These are phyloP conservation scores for Oryctes rhinoceros DNA, from an alignment of 1,140 invertebrate species.

Conservation along the genomic window DNA sequence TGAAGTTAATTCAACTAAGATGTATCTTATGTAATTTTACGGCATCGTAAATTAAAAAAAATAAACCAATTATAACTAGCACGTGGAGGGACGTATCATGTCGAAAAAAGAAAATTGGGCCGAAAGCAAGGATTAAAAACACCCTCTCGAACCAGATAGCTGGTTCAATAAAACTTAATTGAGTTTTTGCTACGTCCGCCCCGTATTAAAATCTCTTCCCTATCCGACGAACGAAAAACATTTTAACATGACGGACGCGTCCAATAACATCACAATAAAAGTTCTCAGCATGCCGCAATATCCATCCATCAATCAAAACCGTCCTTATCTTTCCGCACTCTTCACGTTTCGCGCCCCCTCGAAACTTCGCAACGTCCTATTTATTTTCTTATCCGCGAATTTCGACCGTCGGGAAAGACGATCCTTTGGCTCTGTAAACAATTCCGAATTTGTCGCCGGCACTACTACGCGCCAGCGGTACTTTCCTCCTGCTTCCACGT, in stretches of 20 bases:
- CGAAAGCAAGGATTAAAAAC: too few species aligned
- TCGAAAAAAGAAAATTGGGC: too few species aligned
- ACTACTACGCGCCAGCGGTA: background rate
- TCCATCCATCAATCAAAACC: conserved; percentile 30
- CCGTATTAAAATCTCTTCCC: background rate
- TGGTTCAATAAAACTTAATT: too few species aligned
- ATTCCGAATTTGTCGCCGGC: conserved; percentile 28
- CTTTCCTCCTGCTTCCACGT: background rate
- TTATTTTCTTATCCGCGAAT: conserved; percentile 31
- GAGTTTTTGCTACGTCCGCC: too few species aligned
- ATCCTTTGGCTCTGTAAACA: conserved; percentile 29
- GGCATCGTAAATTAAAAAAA: too few species aligned
- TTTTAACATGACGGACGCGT: conserved; percentile 25
- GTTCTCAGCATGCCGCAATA: conserved; percentile 12
- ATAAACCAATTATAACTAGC: too few species aligned
- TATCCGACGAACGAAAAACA: background rate
- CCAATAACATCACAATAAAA: conserved; percentile 29
- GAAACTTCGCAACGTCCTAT: background rate
- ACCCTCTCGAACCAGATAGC: too few species aligned
- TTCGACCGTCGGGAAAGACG: conserved; percentile 9
- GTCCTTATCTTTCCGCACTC: background rate
- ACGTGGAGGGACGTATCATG: too few species aligned
- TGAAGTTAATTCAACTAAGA: too few species aligned
- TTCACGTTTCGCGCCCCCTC: background rate
- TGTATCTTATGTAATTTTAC: too few species aligned